Base-by-base conservation (phyloP, 2,797 vertebrate genomes). In the Gephyroberyx darwinii region DNA sequence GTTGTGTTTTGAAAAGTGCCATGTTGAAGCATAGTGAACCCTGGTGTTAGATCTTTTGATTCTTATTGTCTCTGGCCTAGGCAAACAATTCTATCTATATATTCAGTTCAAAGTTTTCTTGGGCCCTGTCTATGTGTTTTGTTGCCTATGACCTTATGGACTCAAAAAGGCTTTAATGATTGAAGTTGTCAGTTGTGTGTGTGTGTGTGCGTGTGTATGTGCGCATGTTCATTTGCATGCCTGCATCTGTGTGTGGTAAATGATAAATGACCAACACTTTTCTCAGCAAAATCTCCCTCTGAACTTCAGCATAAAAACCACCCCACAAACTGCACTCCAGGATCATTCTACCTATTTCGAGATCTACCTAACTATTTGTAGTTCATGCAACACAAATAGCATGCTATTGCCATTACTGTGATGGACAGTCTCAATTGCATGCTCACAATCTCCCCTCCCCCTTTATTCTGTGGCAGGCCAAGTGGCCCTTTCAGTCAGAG, bases 401-500 rank as follows among this genome's bases (percentile, higher is more conserved):
- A 48, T 30, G 47, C 16, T 63, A 52, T 61, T 66, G 54, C 56
- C 59, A 51, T 66, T 57, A 31, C 20, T n/a, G 13, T 80, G 74
- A 83, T 60, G 50, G 69, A 22, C 53, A 47, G 51, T 60, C 66
- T 84, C 53, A 82, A 77, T 66, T 74, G 52, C 74, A 77, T 59
- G 60, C 50, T 69, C 52, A 54, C 75, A 52, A 52, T 80, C 59
- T 57, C 57, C 71, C 52, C 31, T 52, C 64, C 69, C 69, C 58
- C 48, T 81, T 71, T 64, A 51, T 72, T 74, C 69, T 74, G 37
- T 61, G 30, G 77, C 73, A 63, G 67, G 10, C 37, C 72, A 83
- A 87, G 65, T 77, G 74, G 74, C 76, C 58, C 71, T 83, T 81
- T 84, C 76, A 57, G 74, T 69, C 74, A 13, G 41, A 67, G 66